Percentiles rank a stretch among this genome's conserved stretches.
Evolutionary conservation across 1,140 invertebrate species (phyloP).

Genomic region (Trypoxylus dichotomus): DNA sequence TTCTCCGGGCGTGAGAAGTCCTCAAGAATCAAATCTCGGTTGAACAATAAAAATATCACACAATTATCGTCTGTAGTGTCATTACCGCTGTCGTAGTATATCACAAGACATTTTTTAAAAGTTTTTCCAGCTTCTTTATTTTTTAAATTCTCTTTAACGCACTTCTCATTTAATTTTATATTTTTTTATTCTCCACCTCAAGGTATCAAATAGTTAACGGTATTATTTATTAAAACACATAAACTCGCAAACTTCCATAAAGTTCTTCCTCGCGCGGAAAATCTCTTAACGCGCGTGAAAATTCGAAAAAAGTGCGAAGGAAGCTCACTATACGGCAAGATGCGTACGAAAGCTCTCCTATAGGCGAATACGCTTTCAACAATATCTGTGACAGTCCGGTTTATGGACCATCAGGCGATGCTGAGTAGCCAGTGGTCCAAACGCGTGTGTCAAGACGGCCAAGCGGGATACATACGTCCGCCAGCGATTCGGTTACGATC

Average conservation of each 20-base stretch:
- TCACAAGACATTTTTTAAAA: slow-evolving; percentile 14
- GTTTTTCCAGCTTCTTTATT: not conserved
- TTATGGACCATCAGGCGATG: slow-evolving; percentile 47
- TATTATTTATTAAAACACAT: not conserved
- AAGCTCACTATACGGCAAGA: not conserved
- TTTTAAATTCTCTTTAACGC: not conserved
- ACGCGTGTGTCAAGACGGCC: slow-evolving; percentile 52
- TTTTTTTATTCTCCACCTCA: not conserved
- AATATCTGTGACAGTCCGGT: slow-evolving; percentile 16
- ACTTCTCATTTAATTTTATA: not conserved
- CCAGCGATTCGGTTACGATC: slow-evolving; percentile 41
- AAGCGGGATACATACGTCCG: slow-evolving; percentile 46
- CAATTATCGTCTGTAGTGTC: not conserved
- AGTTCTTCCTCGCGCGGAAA: not conserved
- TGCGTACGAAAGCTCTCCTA: not conserved
- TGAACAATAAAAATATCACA: not conserved
- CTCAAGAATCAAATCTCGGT: not conserved
- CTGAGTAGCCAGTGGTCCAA: slow-evolving; percentile 53
- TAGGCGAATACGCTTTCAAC: not conserved
- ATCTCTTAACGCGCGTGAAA: not conserved
- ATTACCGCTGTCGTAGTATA: not conserved
- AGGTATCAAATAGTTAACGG: not conserved
- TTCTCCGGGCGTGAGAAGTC: not conserved
- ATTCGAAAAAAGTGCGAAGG: too few species aligned
- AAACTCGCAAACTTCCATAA: not conserved